Percentiles rank a stretch among this genome's conserved stretches.
Conservation (phyloP, 2,113 vertebrate genomes). For the Toxotes jaculatrix region DNA sequence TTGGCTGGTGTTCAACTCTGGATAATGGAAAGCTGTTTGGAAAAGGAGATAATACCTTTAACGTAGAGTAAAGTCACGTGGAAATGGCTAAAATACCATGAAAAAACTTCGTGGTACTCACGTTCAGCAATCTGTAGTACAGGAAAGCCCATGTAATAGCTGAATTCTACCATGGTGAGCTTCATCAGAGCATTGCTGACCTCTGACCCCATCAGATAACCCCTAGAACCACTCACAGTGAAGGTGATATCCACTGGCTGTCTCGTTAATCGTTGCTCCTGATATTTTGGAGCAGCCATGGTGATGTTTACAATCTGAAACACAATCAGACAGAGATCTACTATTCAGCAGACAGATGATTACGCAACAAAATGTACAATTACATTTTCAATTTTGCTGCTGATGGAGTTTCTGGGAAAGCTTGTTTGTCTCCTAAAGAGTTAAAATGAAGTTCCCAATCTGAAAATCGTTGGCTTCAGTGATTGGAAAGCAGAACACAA, state of each 20-base stretch:
- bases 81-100: background rate
- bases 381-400: background rate
- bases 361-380: background rate
- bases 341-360: background rate
- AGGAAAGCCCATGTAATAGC: slow-evolving; percentile 96
- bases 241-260: slow-evolving; percentile 92
- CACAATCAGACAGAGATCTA: slow-evolving; percentile 11
- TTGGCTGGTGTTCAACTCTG: slow-evolving; percentile 92
- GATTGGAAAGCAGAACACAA: slow-evolving; percentile 22
- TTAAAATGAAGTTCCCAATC: background rate
- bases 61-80: background rate
- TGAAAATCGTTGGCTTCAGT: slow-evolving; percentile 9
- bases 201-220: slow-evolving; percentile 90
- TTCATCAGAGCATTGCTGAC: slow-evolving; percentile 91
- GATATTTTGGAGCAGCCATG: slow-evolving; percentile 63
- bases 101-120: slow-evolving; percentile 81
- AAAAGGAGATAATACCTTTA: background rate
- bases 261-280: slow-evolving; percentile 75
- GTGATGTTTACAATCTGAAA: slow-evolving; percentile 94
- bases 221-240: slow-evolving; percentile 78
- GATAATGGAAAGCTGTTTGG: slow-evolving; percentile 93
- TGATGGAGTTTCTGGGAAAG: slow-evolving; percentile 19
- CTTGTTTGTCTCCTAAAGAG: background rate
- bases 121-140: slow-evolving; percentile 97
- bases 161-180: slow-evolving; percentile 94